Conservation (phyloP, 2,888 invertebrate genomes). For the Phyllotreta striolata region DNA sequence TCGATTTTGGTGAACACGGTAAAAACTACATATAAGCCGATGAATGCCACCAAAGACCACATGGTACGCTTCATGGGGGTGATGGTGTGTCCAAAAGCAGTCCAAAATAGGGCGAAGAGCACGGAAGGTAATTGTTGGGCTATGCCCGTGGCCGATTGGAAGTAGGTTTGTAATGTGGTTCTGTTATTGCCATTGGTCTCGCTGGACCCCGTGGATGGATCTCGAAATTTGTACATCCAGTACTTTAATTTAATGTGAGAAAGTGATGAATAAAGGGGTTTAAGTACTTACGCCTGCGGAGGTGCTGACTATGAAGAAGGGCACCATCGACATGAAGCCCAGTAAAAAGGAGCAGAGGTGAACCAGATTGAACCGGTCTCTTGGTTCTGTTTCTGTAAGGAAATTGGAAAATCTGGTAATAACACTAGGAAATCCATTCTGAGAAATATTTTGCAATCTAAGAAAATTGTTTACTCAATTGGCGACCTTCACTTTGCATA, state of each 20-base stretch:
- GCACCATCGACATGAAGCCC: conserved; percentile 20
- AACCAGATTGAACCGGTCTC: conserved; percentile 5
- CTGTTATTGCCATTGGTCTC: conserved; percentile 4
- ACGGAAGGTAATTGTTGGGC: conserved; percentile 1
- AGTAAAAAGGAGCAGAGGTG: conserved; percentile 1
- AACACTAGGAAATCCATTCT: too few species aligned
- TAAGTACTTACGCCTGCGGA: conserved; percentile 5
- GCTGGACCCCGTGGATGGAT: background rate
- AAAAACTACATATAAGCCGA: background rate
- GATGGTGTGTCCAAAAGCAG: conserved; percentile 11
- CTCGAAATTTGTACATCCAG: conserved; percentile 24
- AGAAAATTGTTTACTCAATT: too few species aligned
- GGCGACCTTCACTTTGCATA: too few species aligned
- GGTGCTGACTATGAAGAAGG: conserved; percentile 8
- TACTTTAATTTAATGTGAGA: conserved; percentile 3
- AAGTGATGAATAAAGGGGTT: background rate
- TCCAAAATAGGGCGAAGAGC: background rate
- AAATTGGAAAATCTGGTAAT: background rate
- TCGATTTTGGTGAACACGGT: conserved; percentile 10
- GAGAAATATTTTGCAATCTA: too few species aligned
- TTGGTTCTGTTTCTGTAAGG: conserved; percentile 9
- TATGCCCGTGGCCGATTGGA: background rate
- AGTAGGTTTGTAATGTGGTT: conserved; percentile 20
- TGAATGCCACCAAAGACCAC: background rate
- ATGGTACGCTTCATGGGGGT: background rate